Evolutionary conservation across 2,888 invertebrate species (phyloP).

Genomic region (Pristionchus maxplancki): DNA sequence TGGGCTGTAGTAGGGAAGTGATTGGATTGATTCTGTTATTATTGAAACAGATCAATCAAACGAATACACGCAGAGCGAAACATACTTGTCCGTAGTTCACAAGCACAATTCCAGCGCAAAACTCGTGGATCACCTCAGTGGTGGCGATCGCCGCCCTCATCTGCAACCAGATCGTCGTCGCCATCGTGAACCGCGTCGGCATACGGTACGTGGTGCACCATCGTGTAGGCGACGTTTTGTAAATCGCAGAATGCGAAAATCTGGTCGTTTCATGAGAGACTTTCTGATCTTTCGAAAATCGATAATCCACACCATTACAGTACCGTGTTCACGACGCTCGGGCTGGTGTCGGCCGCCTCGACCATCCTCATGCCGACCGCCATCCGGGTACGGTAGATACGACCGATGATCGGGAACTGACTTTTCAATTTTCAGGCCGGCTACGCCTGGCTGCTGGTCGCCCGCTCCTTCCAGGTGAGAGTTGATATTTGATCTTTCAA

Average conservation of each 20-base stretch:
- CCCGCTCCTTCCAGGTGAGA: conserved; percentile 63
- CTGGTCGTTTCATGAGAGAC: background rate
- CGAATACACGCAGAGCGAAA: too few species aligned
- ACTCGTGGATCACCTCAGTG: conserved; percentile 70
- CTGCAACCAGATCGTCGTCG: conserved; percentile 74
- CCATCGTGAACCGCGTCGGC: conserved; percentile 64
- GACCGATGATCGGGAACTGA: background rate
- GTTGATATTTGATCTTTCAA: background rate
- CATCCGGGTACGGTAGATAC: conserved; percentile 62
- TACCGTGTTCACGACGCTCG: conserved; percentile 72
- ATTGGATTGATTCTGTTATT: too few species aligned
- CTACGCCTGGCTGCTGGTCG: conserved; percentile 64
- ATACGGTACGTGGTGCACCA: background rate
- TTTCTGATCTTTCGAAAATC: background rate
- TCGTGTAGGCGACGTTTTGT: background rate
- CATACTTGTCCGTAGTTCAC: background rate
- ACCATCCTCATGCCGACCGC: conserved; percentile 73
- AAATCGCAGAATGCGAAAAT: background rate
- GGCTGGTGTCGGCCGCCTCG: conserved; percentile 71
- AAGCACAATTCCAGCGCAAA: conserved; percentile 59
- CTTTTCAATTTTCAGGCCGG: conserved; percentile 56
- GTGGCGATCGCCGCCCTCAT: conserved; percentile 75
- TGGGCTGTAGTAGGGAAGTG: background rate
- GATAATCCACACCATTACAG: background rate
- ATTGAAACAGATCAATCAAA: too few species aligned